phyloP scores from a whole-genome alignment of 2,888 invertebrate genomes.

The Vannuccia rotundouncinata region DNA sequence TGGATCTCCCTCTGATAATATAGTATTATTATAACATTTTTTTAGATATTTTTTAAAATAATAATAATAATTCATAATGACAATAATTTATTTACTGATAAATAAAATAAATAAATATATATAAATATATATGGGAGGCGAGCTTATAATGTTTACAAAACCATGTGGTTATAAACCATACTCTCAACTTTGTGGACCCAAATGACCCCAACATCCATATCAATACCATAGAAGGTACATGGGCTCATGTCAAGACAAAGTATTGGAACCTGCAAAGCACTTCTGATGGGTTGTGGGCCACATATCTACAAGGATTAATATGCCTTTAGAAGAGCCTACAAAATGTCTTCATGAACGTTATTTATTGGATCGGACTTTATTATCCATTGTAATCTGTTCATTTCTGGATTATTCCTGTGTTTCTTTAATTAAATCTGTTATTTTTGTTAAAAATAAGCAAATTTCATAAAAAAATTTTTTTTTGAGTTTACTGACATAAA shows the following conservation, averaged over 20 bases:
- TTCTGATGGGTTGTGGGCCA: not conserved
- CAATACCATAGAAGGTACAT: slow-evolving; percentile 7
- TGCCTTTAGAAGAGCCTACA: too few relatives aligned
- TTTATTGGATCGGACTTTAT: slow-evolving; percentile 1
- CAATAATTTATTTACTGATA: too few relatives aligned
- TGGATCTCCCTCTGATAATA: too few relatives aligned
- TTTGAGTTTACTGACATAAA: too few relatives aligned
- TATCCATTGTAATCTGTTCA: slow-evolving; percentile 6
- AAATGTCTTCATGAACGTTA: not conserved
- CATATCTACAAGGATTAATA: slow-evolving; percentile 5
- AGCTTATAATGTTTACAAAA: not conserved
- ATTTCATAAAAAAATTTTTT: too few relatives aligned
- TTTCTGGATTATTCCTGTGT: too few relatives aligned
- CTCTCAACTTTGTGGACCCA: not conserved
- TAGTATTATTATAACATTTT: too few relatives aligned
- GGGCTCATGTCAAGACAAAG: slow-evolving; percentile 10
- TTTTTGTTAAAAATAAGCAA: too few relatives aligned
- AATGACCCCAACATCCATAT: not conserved
- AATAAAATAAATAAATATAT: too few relatives aligned
- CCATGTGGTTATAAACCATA: slow-evolving; percentile 3
- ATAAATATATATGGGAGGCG: slow-evolving; percentile 1
- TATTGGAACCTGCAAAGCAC: not conserved
- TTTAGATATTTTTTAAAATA: too few relatives aligned
- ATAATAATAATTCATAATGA: too few relatives aligned
- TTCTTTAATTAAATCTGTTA: too few relatives aligned